Conservation (phyloP, 2,113 vertebrate species). For the Erythrolamprus reginae region DNA sequence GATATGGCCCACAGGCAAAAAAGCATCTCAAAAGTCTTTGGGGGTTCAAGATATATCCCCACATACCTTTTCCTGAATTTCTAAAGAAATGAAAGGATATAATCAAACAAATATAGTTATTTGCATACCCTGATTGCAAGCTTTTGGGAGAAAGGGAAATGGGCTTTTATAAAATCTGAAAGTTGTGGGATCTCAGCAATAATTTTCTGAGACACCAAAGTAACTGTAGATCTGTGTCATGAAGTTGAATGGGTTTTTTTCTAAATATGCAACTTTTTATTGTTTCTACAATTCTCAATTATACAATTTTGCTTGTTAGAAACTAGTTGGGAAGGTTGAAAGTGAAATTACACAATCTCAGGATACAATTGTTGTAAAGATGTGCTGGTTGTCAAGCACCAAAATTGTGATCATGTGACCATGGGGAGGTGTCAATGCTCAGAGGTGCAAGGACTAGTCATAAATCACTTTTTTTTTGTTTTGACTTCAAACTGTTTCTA, state of each 20-base stretch:
- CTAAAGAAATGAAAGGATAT: neutral
- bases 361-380: neutral
- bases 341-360: neutral
- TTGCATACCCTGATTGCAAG: neutral
- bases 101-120: neutral
- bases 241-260: neutral
- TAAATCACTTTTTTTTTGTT: neutral
- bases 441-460: neutral
- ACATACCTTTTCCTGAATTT: neutral
- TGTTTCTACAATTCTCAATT: neutral
- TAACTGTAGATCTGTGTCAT: neutral
- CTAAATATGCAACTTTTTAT: neutral
- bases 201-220: neutral
- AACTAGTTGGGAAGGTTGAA: neutral
- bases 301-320: neutral
- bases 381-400: too few relatives aligned
- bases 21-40: neutral
- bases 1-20: neutral
- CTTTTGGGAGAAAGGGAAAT: neutral
- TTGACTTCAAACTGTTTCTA: neutral
- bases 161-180: neutral
- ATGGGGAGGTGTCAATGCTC: neutral
- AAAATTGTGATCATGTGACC: neutral
- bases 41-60: neutral
- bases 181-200: neutral